phyloP scores from a whole-genome alignment of 2,888 invertebrate species.

The Cetonia aurata region DNA sequence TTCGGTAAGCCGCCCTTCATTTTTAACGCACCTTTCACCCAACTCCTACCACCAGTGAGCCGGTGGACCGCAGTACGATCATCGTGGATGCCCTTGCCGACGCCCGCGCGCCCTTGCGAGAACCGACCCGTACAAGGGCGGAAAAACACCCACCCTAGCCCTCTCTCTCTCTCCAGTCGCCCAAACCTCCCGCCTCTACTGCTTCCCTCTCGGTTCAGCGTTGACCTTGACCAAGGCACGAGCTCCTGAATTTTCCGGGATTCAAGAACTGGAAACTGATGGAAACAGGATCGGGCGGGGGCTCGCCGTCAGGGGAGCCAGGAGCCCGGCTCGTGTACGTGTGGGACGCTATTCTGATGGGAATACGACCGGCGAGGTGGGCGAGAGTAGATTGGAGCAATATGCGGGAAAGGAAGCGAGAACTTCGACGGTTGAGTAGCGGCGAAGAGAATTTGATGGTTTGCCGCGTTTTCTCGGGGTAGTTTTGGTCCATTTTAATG shows the following conservation, averaged over 20 bases:
- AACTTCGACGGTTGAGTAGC: slow-evolving; percentile 7
- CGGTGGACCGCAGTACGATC: slow-evolving; percentile 15
- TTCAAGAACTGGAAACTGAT: slow-evolving; percentile 27
- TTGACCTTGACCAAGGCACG: slow-evolving; percentile 61
- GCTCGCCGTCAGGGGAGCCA: neutral
- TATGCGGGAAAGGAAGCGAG: slow-evolving; percentile 12
- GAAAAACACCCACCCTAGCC: slow-evolving; percentile 19
- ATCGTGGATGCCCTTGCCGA: slow-evolving; percentile 3
- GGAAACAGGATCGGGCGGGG: slow-evolving; percentile 16
- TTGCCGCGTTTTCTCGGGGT: too few species aligned
- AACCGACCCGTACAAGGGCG: slow-evolving; percentile 18
- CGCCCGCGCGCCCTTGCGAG: neutral
- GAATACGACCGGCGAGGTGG: neutral
- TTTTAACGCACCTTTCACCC: too few species aligned
- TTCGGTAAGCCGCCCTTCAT: too few species aligned
- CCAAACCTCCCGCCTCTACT: slow-evolving; percentile 15
- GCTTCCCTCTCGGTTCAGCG: neutral
- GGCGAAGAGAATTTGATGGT: neutral
- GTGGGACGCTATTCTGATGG: slow-evolving; percentile 30
- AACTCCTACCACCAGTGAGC: too few species aligned
- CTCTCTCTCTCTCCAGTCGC: neutral
- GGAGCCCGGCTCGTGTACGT: slow-evolving; percentile 27
- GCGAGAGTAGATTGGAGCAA: neutral
- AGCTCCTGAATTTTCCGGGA: slow-evolving; percentile 55
- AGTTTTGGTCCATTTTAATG: too few species aligned